Base-by-base conservation (phyloP, 2,888 invertebrate species). In the Cheilosia urbana region DNA sequence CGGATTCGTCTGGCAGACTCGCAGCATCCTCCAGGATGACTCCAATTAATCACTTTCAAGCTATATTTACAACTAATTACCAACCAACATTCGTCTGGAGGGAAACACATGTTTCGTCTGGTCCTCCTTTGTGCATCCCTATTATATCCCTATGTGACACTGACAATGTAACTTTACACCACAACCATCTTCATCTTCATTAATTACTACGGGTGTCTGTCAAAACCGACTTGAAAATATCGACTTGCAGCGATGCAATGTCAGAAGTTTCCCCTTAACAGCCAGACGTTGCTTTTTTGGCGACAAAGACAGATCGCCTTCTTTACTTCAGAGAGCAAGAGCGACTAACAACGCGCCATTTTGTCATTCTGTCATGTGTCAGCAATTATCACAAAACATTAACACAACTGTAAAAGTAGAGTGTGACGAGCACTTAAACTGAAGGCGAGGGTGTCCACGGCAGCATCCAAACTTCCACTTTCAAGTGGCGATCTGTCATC, bases 61-160 rank as follows among this genome's bases (percentile, higher is more conserved):
- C 76, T 62, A 85, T 57, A 85, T 81, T 83, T 72, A 81, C 81
- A 85, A 51, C 81, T 81, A 81, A 85, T 85, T 85, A 81, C 76
- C 76, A 71, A 51, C 47, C 55, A 76, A 55, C 65, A 65, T 53
- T 65, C 57, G 63, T 80, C 69, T 68, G 60, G 37, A 55, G 37
- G 19, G 30, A 51, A 76, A 72, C 85, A 81, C 57, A 85, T 81
- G 85, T 81, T 75, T 65, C 45, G 57, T 53, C 75, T 51, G 30
- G n/a, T 11, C 24, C 34, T 51, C 11, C 19, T 13, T 51, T 51
- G 19, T 13, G 37, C 27, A 40, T 13, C n/a, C 17, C 51, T 63
- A 2, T 2, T 21, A 1, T 34, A 30, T 11, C 24, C 17, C 51
- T 17, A 24, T 51, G 9, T 6, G 21, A 21, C 24, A 24, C 13